Percentiles rank a stretch among this genome's conserved stretches.
Evolutionary conservation across 2,113 vertebrate species (phyloP).

Genomic region (Oophaga pumilio): DNA sequence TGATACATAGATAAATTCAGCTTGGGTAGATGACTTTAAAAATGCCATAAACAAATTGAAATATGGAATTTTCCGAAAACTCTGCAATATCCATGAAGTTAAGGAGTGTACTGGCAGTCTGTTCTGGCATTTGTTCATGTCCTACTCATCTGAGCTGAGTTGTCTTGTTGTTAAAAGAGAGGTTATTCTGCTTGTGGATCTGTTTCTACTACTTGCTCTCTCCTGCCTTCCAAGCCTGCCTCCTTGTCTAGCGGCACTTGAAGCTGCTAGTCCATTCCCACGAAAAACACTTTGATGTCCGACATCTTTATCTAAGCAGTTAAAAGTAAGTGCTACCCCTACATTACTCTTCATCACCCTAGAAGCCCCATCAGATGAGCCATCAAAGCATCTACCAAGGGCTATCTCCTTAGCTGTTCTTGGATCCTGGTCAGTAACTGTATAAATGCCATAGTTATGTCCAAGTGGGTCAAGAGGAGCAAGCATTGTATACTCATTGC

Average conservation of each 20-base stretch:
- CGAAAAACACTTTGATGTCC: constrained; percentile 84
- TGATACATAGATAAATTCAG: constrained; percentile 21
- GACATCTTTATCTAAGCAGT: constrained; percentile 79
- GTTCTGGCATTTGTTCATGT: neutral
- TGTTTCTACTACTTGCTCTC: constrained; percentile 63
- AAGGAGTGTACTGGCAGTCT: neutral
- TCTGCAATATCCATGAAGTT: neutral
- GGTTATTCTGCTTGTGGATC: neutral
- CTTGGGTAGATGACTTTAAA: neutral
- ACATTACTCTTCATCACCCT: constrained; percentile 90
- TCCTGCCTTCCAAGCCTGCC: constrained; percentile 66
- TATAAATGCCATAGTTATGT: constrained; percentile 98
- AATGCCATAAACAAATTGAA: neutral
- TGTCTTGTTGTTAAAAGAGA: constrained; percentile 13
- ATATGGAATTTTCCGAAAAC: neutral
- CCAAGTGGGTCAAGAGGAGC: constrained; percentile 93
- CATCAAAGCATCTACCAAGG: constrained; percentile 93
- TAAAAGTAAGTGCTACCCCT: constrained; percentile 87
- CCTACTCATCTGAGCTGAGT: neutral
- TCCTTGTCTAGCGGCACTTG: constrained; percentile 67
- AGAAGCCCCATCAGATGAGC: constrained; percentile 88
- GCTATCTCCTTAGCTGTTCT: constrained; percentile 93
- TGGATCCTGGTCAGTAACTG: constrained; percentile 94
- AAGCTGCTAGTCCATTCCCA: constrained; percentile 70
- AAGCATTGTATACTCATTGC: constrained; percentile 94